Percentiles rank a stretch among this genome's conserved stretches.
These are phyloP conservation scores for Furnarius figulus DNA, from an alignment of 2,113 vertebrate species.

Conservation along the genomic window DNA sequence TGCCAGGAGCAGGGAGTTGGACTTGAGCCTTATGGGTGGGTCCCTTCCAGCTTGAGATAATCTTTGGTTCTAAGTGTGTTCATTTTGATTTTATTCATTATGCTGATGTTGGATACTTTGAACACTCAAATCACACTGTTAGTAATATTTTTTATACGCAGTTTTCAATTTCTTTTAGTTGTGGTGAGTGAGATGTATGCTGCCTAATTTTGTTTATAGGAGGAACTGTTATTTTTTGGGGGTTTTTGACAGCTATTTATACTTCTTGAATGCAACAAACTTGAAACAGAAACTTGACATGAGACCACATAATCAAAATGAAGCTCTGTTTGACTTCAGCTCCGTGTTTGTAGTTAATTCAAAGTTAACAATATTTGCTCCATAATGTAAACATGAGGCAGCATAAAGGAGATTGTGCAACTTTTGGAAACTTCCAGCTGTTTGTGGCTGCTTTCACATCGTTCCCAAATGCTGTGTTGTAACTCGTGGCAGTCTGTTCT, in stretches of 20 bases:
- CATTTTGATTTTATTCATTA: background rate
- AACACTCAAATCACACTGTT: background rate
- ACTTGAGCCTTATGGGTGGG: background rate
- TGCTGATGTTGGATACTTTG: background rate
- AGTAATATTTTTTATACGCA: background rate
- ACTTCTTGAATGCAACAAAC: background rate
- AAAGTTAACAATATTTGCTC: background rate
- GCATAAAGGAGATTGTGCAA: background rate
- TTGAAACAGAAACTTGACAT: background rate
- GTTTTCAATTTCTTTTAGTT: background rate
- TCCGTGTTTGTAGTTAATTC: background rate
- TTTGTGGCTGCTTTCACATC: background rate
- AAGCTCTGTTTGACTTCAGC: background rate
- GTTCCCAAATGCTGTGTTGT: background rate
- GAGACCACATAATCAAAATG: background rate
- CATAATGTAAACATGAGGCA: background rate
- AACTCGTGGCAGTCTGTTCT: background rate
- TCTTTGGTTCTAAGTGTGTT: background rate
- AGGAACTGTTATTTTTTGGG: background rate
- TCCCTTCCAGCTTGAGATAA: background rate
- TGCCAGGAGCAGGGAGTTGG: background rate
- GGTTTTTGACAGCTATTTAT: background rate
- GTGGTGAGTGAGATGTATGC: background rate
- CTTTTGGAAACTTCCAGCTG: background rate
- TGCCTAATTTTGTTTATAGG: background rate